Evolutionary conservation across 2,888 invertebrate species (phyloP), one percentile per base, ranked within the genome.

Genomic region (Sesia bembeciformis): DNA sequence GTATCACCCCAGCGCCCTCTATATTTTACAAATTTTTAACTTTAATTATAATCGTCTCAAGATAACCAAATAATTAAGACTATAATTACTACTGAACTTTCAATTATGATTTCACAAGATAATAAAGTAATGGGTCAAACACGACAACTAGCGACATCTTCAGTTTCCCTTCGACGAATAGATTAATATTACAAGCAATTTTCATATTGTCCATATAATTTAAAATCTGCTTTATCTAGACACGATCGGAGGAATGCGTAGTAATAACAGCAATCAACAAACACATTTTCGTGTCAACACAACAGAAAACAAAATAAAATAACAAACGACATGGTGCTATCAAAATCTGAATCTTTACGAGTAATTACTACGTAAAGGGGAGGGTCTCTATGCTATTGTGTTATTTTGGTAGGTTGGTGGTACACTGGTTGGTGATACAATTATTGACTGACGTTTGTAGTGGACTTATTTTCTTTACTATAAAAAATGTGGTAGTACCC

Each of bases 291-390:
- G 66, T 80, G 84, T 85, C 86, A 84, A 84, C 85, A 74, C 72
- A 73, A 54, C 56, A 57, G 59, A 62, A 23, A 23, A 23, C 23
- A 55, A 52, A 63, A 66, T n/a, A 65, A 74, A 68, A 59, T 81
- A 82, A 86, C 80, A 83, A 86, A 87, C 81, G 86, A 86, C 84
- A 85, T 57, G 50, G 60, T 49, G 56, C 65, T 84, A 84, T 84
- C 77, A 56, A 56, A 61, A 55, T 61, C 39, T 49, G 58, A 64
- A 86, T 86, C 86, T 81, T 76, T 74, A 76, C 67, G 72, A 68
- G 67, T 74, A 67, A 72, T 76, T 73, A 68, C 66, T 41, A 51
- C 40, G 8, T 53, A 50, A 42, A 38, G 50, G 50, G 50, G 50
- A 38, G 50, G 50, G 6, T 7, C 50, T 50, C 38, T 8, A 39